Base-by-base conservation (phyloP, 1,140 invertebrate genomes). In the Ceratoteleas bidentatus region DNA sequence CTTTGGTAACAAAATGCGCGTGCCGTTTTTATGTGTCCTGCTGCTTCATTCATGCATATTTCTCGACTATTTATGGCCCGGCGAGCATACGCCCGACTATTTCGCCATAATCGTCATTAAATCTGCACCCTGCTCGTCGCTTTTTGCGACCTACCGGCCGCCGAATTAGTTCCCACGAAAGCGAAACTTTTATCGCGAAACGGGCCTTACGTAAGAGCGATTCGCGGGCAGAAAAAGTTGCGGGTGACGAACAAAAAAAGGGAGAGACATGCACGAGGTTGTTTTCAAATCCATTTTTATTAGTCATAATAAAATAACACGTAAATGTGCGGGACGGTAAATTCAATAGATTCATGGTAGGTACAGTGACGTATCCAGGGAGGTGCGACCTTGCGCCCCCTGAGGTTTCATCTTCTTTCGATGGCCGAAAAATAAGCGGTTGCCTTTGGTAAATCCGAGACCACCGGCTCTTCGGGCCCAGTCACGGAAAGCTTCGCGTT, bases 1-100 rank as follows among this genome's bases (percentile, higher is more conserved):
- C 88, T 91, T 90, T 91, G 86, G 90, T 90, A 91, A 91, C 83
- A 85, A 85, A 88, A 91, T 84, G 87, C 88, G 89, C 85, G 88
- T 88, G 87, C 85, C 72, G 60, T 58, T 72, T 68, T 74, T 81
- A 74, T 60, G 69, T 75, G 45, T 84, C 58, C 61, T 52, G 68
- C 68, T 77, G 47, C 62, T 75, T 81, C 65, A 75, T 54, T 81
- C 72, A 76, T 76, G 72, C 78, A 82, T 82, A 82, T 82, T 52
- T 69, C 47, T 76, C 53, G 50, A 61, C 45, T 73, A 76, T 81
- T 81, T 76, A 81, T 58, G 73, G 11, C 3, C 50, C 14, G 15
- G 3, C n/a, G 38, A 72, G 49, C 45, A 69, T 74, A 62, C 69
- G 62, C 32, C 74, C 47, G 52, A 68, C 69, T 68, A 69, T 80